Evolutionary conservation across 2,797 vertebrate genomes (phyloP), one percentile per base, ranked within the genome.

Genomic region (Typhlichthys subterraneus): DNA sequence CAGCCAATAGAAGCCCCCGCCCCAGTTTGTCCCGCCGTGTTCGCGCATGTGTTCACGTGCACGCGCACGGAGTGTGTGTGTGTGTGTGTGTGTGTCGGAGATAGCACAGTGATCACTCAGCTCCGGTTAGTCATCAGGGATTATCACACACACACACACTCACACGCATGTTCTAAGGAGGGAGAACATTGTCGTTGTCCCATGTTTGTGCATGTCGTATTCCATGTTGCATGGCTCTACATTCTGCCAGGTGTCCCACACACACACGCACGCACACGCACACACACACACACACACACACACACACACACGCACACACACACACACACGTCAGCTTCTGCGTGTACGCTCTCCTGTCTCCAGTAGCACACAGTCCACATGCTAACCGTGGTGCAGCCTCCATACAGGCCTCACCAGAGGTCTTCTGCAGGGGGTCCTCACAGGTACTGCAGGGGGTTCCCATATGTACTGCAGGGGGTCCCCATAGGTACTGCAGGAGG

Each of bases 41-140:
- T 10, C 13, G 46, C n/a, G 55, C 42, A 10, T 45, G 31, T 19
- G n/a, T 52, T n/a, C 15, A 15, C 19, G 11, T 13, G 14, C 51
- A 29, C 12, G 29, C 33, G 17, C 17, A 17, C 17, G 17, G 48
- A 42, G 59, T 53, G 59, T 53, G 33, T 45, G 59, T 53, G 59
- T 45, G 42, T 51, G 38, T 33, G 10, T n/a, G 15, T 42, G 33
- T 45, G 12, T 23, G 5, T 46, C 48, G 52, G 31, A 57, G 58
- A 80, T 49, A 75, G 13, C 45, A 48, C 46, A 80, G 56, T 12
- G 62, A 58, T 67, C 19, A 47, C 70, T 53, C 72, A 47, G 42
- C 70, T 53, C 72, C 73, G 83, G 59, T 85, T 72, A 69, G 52
- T 53, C 53, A 23, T 42, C 64, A 53, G 23, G 38, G 54, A 61